phyloP scores from a whole-genome alignment of 1,140 invertebrate genomes.

The Pseudomyrmex pallidus region DNA sequence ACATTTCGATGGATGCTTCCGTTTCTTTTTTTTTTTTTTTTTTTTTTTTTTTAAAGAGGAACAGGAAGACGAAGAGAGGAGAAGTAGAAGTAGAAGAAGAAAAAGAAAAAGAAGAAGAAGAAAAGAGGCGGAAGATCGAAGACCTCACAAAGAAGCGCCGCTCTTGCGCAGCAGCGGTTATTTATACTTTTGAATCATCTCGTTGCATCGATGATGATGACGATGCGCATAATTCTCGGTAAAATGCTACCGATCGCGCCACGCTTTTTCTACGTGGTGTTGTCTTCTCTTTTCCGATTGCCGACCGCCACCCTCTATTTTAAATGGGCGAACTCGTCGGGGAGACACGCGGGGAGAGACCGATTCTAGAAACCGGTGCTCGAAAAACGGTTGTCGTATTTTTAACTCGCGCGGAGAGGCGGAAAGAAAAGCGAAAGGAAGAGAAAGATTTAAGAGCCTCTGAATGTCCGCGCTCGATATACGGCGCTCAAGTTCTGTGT shows the following conservation, averaged over 20 bases:
- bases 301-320: slow-evolving; percentile 25
- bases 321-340: slow-evolving; percentile 36
- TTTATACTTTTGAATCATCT: slow-evolving; percentile 54
- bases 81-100: background rate
- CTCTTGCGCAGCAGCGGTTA: slow-evolving; percentile 30
- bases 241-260: slow-evolving; percentile 25
- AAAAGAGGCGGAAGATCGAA: slow-evolving; percentile 40
- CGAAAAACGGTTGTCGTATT: slow-evolving; percentile 58
- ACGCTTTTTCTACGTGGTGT: slow-evolving; percentile 22
- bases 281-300: background rate
- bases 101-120: slow-evolving; percentile 44
- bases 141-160: slow-evolving; percentile 29
- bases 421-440: slow-evolving; percentile 54
- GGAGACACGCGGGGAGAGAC: slow-evolving; percentile 12
- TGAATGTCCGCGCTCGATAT: slow-evolving; percentile 45
- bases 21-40: background rate
- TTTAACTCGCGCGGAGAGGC: slow-evolving; percentile 64
- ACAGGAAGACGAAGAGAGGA: background rate
- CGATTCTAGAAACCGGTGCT: slow-evolving; percentile 60
- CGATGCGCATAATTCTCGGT: slow-evolving; percentile 3
- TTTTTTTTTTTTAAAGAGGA: too few relatives aligned
- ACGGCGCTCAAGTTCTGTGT: slow-evolving; percentile 34
- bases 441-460: slow-evolving; percentile 71
- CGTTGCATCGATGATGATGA: slow-evolving; percentile 15
- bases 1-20: background rate